Evolutionary conservation across 1,140 invertebrate genomes (phyloP).

Genomic region (Periplaneta americana): DNA sequence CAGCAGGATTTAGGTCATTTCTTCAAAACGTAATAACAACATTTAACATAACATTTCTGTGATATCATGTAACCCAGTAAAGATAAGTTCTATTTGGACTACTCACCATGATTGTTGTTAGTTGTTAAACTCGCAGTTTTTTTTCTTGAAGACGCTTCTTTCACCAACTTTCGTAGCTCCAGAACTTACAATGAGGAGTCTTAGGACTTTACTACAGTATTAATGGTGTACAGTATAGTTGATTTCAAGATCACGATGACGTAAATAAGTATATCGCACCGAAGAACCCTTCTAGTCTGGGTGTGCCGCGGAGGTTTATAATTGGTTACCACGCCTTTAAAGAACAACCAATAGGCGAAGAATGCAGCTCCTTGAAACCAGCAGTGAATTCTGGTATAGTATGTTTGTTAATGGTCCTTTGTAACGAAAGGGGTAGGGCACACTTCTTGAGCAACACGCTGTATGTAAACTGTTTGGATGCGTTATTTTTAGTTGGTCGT

Average conservation of each 20-base stretch:
- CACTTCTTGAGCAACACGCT: neutral
- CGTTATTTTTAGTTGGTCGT: neutral
- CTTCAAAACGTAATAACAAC: no score
- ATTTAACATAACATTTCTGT: no score
- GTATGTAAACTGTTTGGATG: neutral
- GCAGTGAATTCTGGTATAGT: neutral
- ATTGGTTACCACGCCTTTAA: neutral
- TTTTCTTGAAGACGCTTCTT: neutral
- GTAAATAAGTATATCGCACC: neutral
- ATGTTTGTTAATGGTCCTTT: neutral
- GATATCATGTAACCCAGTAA: no score
- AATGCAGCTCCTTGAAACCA: neutral
- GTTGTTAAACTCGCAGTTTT: no score
- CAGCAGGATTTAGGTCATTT: no score
- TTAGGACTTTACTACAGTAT: neutral
- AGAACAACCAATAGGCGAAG: neutral
- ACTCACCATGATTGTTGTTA: neutral
- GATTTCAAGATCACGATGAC: neutral
- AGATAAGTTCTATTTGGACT: no score
- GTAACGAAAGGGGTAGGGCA: neutral
- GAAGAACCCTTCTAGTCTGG: neutral
- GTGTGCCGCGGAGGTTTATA: neutral
- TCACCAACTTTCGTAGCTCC: neutral
- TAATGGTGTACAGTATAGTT: neutral
- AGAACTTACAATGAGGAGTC: neutral